Conservation (phyloP, 2,888 invertebrate species). For the Shargacucullia verbasci region DNA sequence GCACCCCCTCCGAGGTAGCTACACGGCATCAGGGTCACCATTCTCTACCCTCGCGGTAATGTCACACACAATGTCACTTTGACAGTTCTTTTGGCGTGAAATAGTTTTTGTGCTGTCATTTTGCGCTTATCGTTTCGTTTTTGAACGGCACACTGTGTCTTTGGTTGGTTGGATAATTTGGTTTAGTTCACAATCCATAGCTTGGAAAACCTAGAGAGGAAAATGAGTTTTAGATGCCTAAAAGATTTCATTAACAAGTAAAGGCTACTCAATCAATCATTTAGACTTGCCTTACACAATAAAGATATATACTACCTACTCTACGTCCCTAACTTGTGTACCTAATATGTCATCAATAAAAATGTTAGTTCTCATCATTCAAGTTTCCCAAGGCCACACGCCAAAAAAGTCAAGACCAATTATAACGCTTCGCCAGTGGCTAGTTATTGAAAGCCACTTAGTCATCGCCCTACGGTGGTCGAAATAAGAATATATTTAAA, state of each 20-base stretch:
- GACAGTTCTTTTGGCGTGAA: constrained; percentile 80
- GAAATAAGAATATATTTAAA: constrained; percentile 72
- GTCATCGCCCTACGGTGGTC: constrained; percentile 79
- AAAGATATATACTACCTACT: too few species aligned
- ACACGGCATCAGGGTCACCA: constrained; percentile 92
- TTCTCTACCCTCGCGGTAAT: constrained; percentile 74
- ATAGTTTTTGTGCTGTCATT: constrained; percentile 79
- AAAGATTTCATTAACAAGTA: too few species aligned
- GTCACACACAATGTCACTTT: constrained; percentile 80
- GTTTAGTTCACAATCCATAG: constrained; percentile 68
- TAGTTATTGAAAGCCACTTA: constrained; percentile 84
- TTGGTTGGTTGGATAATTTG: constrained; percentile 59
- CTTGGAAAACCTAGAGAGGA: constrained; percentile 50
- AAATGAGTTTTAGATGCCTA: constrained; percentile 15
- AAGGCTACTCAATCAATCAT: too few species aligned
- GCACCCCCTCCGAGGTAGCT: constrained; percentile 90
- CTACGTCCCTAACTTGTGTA: background rate
- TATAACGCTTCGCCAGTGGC: constrained; percentile 81
- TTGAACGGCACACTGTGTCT: constrained; percentile 66
- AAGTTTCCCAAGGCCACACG: constrained; percentile 42
- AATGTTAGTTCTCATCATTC: constrained; percentile 31
- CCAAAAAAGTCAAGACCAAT: constrained; percentile 74
- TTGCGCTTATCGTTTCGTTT: constrained; percentile 72
- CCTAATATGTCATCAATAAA: constrained; percentile 6
- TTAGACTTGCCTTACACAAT: too few species aligned